Evolutionary conservation across 2,888 invertebrate species (phyloP), one percentile per base, ranked within the genome.

Genomic region (Saturnia japonica): DNA sequence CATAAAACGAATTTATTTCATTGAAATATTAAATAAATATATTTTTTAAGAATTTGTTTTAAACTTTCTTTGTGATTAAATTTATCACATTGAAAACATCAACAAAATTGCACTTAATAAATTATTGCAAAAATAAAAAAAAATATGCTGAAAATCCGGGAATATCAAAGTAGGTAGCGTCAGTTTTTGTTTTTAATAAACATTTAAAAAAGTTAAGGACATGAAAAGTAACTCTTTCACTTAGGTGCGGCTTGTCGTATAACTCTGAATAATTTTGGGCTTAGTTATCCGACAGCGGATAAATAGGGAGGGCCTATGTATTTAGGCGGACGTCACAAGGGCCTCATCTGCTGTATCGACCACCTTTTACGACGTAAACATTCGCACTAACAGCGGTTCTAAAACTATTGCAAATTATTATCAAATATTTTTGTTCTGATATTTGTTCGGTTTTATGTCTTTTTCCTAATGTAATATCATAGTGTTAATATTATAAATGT

Each of bases 291-390:
- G 45, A 45, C 57, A 34, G 47, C 57, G 42, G 72, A 72, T 70
- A 70, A 70, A 69, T 60, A 69, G 72, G 69, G 67, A 43, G 69
- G 40, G 8, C 51, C n/a, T 72, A 72, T 72, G 57, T 71, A 57
- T 47, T 71, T 69, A 69, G 57, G 45, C 60, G 43, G 72, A 71
- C 82, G 80, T 82, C 79, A 80, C 78, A 82, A 86, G 86, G 85
- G 84, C 81, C 83, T 79, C 83, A 71, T 80, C 84, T 84, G 84
- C 84, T 82, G 77, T 82, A 82, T 85, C 86, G 80, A 83, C 87
- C 88, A 84, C 90, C 89, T 91, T 91, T 91, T 90, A 90, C 90
- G 90, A 91, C 88, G 87, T 88, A 88, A 90, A 90, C 88, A 88
- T 80, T 81, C 83, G 81, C 73, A 78, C 74, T 47, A 51, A 66